Conservation (phyloP, 2,888 invertebrate genomes). For the Agrenia bidenticulata region DNA sequence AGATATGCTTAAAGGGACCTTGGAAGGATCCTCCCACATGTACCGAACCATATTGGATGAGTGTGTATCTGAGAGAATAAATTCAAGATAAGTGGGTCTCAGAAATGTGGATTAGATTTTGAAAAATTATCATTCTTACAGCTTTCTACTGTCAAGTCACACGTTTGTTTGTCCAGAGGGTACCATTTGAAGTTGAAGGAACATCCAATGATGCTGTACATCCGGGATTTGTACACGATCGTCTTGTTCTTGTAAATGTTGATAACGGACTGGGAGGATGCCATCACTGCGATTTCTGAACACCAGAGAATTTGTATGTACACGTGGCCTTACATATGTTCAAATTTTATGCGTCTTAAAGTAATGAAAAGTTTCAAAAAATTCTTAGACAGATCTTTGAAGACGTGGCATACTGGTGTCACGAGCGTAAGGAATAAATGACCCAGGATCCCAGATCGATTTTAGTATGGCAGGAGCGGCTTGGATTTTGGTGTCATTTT, state of each 20-base stretch:
- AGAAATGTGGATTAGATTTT: too few species aligned
- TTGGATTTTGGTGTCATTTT: conserved; percentile 75
- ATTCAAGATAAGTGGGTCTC: too few species aligned
- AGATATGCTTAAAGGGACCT: not conserved
- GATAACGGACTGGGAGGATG: conserved; percentile 78
- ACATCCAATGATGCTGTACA: conserved; percentile 82
- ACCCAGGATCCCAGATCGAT: conserved; percentile 84
- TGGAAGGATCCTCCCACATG: too few species aligned
- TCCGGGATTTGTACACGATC: conserved; percentile 74
- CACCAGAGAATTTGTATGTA: too few species aligned
- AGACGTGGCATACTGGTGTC: conserved; percentile 74
- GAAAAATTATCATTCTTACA: conserved; percentile 65
- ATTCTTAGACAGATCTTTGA: too few species aligned
- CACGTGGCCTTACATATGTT: too few species aligned
- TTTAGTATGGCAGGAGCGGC: conserved; percentile 77
- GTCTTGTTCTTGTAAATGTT: conserved; percentile 78
- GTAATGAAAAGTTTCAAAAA: too few species aligned
- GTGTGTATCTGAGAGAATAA: too few species aligned
- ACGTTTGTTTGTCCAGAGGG: conserved; percentile 82
- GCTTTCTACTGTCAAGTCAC: conserved; percentile 79
- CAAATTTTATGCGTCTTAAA: too few species aligned
- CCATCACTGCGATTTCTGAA: conserved; percentile 77
- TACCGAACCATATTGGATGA: too few species aligned
- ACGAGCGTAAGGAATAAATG: conserved; percentile 81
- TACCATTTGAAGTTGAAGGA: conserved; percentile 85